These are phyloP conservation scores for Arion vulgaris DNA, from an alignment of 1,140 invertebrate species.

Conservation along the genomic window DNA sequence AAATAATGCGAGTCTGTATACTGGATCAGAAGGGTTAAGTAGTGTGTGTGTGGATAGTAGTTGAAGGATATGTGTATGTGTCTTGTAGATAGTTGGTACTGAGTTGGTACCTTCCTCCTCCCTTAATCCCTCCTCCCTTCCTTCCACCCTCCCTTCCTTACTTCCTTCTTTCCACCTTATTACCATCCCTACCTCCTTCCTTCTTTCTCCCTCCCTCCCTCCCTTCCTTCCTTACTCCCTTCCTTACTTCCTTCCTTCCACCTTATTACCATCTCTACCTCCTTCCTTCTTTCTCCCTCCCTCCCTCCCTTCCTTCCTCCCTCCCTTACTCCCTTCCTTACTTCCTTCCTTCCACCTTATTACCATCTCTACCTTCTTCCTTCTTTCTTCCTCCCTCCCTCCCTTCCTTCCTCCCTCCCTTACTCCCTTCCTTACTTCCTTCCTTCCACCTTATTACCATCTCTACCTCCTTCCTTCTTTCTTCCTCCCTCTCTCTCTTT, in stretches of 20 bases:
- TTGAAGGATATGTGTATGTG: too few relatives aligned
- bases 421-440: background rate
- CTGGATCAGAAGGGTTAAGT: too few relatives aligned
- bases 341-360: background rate
- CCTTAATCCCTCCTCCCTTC: too few relatives aligned
- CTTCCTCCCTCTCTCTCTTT: background rate
- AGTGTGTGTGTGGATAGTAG: too few relatives aligned
- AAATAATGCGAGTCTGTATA: too few relatives aligned
- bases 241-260: background rate
- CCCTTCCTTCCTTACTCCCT: background rate
- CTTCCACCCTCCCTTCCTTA: too few relatives aligned
- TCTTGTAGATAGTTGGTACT: too few relatives aligned
- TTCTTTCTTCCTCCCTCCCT: background rate
- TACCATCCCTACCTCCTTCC: background rate
- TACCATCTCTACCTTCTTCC: background rate
- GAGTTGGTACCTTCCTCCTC: too few relatives aligned
- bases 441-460: background rate
- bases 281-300: background rate
- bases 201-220: background rate
- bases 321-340: background rate
- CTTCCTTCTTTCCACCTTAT: background rate
- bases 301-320: background rate
- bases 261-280: background rate
- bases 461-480: background rate
- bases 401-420: background rate